Percentiles rank a stretch among this genome's conserved stretches.
Evolutionary conservation across 2,113 vertebrate genomes (phyloP).

Genomic region (Pelvicachromis taeniatus): DNA sequence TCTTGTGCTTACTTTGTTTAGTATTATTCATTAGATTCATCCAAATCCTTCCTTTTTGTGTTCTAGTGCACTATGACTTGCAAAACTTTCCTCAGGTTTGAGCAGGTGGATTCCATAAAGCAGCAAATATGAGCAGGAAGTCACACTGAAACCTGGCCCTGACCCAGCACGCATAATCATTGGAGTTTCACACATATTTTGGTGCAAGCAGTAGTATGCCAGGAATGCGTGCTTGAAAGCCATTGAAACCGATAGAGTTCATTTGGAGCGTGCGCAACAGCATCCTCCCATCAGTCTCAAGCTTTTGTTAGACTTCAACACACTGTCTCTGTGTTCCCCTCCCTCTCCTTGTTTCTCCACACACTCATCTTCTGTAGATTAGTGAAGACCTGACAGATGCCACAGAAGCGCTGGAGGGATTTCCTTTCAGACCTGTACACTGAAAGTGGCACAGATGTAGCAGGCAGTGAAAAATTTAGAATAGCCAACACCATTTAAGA

Average conservation of each 20-base stretch:
- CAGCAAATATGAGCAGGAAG: slow-evolving; percentile 25
- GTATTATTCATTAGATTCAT: background rate
- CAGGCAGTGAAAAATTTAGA: background rate
- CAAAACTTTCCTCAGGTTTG: background rate
- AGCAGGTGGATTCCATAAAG: background rate
- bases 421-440: background rate
- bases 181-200: slow-evolving; percentile 46
- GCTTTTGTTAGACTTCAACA: slow-evolving; percentile 44
- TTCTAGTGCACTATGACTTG: background rate
- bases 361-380: background rate
- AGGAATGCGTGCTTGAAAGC: slow-evolving; percentile 58
- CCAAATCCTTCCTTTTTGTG: background rate
- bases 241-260: slow-evolving; percentile 35
- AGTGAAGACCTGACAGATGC: background rate
- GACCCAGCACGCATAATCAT: slow-evolving; percentile 47
- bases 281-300: slow-evolving; percentile 32
- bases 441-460: background rate
- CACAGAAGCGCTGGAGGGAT: background rate
- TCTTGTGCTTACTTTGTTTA: background rate
- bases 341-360: background rate
- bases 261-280: slow-evolving; percentile 32
- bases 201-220: slow-evolving; percentile 43
- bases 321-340: background rate
- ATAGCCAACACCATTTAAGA: background rate
- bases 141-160: slow-evolving; percentile 67